Conservation (phyloP, 2,113 vertebrate species). For the Chaetodon trifascialis region DNA sequence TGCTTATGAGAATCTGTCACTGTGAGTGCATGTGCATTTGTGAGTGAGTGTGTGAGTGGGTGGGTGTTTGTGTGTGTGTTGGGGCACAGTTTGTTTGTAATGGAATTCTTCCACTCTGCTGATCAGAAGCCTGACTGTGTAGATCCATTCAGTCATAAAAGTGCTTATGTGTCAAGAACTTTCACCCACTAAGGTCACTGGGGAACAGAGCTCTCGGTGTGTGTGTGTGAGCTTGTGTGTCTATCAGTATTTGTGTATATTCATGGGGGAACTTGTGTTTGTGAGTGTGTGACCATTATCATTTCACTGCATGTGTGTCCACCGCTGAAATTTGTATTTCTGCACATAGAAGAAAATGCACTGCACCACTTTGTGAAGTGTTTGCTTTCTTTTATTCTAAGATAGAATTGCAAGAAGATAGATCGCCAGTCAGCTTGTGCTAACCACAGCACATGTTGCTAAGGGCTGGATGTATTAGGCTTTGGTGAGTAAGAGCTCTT, state of each 20-base stretch:
- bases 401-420: too few relatives aligned
- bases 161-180: conserved; percentile 62
- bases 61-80: conserved; percentile 10
- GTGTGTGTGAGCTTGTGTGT: neutral
- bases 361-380: neutral
- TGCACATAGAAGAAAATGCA: neutral
- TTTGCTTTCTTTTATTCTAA: neutral
- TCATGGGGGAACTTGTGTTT: neutral
- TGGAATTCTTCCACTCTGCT: conserved; percentile 62
- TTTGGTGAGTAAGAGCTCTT: neutral
- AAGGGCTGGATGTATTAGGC: neutral
- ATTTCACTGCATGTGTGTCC: neutral
- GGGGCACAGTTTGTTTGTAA: conserved; percentile 46
- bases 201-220: neutral
- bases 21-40: neutral
- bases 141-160: conserved; percentile 61
- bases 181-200: conserved; percentile 50
- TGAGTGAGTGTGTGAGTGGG: conserved; percentile 23
- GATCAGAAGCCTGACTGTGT: conserved; percentile 58
- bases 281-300: neutral
- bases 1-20: conserved; percentile 7
- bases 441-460: too few relatives aligned
- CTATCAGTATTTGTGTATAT: neutral
- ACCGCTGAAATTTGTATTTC: neutral
- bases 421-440: too few relatives aligned